Evolutionary conservation across 2,888 invertebrate species (phyloP).

Genomic region (Neocrepidodera transversa): DNA sequence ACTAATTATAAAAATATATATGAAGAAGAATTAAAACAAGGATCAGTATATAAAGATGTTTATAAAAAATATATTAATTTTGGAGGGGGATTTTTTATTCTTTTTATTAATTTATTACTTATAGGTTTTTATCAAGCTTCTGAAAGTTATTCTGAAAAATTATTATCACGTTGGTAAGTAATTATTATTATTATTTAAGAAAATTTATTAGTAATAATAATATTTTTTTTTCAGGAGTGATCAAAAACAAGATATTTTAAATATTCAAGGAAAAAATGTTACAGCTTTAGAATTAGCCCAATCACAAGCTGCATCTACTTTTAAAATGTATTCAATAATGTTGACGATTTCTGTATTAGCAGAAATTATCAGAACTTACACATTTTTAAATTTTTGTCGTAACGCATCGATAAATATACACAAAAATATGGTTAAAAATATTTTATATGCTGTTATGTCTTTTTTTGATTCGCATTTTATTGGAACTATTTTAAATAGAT

Average conservation of each 20-base stretch:
- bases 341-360: conserved; percentile 31
- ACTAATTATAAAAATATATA: conserved; percentile 41
- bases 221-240: conserved; percentile 39
- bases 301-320: conserved; percentile 32
- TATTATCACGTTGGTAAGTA: conserved; percentile 49
- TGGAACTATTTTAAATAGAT: conserved; percentile 64
- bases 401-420: conserved; percentile 60
- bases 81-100: conserved; percentile 48
- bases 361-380: conserved; percentile 35
- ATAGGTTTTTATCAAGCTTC: conserved; percentile 46
- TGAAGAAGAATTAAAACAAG: conserved; percentile 48
- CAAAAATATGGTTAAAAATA: conserved; percentile 67
- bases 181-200: background rate
- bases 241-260: conserved; percentile 38
- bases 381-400: conserved; percentile 42
- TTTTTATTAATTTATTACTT: conserved; percentile 43
- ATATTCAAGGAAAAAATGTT: conserved; percentile 24
- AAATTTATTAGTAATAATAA: background rate
- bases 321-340: conserved; percentile 40
- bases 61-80: conserved; percentile 51
- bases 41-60: conserved; percentile 47
- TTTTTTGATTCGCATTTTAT: conserved; percentile 56
- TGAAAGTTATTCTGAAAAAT: conserved; percentile 46
- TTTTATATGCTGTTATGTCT: conserved; percentile 64
- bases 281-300: conserved; percentile 20